Evolutionary conservation across 1,140 invertebrate genomes (phyloP), one percentile per base, ranked within the genome.

Genomic region (Hirudo medicinalis): DNA sequence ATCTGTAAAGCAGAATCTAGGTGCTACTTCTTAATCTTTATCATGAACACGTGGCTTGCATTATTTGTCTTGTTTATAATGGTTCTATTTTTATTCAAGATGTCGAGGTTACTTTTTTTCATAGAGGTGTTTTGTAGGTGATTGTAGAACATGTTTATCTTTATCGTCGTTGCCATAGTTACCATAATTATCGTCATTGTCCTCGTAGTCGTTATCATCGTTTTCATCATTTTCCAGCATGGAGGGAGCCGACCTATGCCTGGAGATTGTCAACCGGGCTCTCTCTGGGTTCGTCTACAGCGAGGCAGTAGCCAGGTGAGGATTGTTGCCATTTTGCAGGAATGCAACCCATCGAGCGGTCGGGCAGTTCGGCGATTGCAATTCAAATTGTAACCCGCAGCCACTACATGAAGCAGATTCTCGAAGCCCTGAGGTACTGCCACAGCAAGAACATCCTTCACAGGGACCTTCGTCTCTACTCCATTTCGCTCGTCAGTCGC

Each of bases 401-500:
- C 82, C 93, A 97, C 85, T 97, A 97, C 84, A 93, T 97, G 90
- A 87, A 92, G 72, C 94, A 97, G 85, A 92, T 97, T 73, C 83
- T 97, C 74, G 93, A 96, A 81, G 92, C 92, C 0, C 73, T 97
- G 70, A 86, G 91, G 75, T 96, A 97, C 85, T 96, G 95, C 83
- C 93, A 98, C 83, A 91, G 94, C 78, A 95, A 96, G 82, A 90
- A 94, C 80, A 95, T 97, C 78, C 90, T 97, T 79, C 94, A 97
- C 83, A 87, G 94, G 74, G 92, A 97, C 83, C 89, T 97, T 75
- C 90, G 94, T 79, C 93, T 94, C 25, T 92, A 96, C 78, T 95
- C 92, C 85, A 91, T 95, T 36, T 85, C 97, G 70, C 84, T 98
- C 54, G 91, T 94, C 29, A 92, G 90, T 57, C 90, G 91, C 72